Evolutionary conservation across 2,888 invertebrate species (phyloP), one percentile per base, ranked within the genome.

Genomic region (Cantharis rustica): DNA sequence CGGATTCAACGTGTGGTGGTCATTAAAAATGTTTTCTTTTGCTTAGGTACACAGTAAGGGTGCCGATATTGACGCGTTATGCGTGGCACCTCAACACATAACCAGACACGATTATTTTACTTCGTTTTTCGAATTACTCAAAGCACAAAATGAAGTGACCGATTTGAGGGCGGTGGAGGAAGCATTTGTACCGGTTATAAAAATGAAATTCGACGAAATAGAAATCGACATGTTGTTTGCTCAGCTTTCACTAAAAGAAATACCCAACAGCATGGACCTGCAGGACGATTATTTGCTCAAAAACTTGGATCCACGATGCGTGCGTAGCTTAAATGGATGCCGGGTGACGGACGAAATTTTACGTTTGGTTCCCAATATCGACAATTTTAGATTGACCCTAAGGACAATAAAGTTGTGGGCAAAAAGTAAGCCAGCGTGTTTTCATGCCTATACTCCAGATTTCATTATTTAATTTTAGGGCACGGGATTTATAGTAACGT

Each of bases 151-250:
- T 0, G 96, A 98, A 91, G 95, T 95, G 63, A 93, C 94, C 73
- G 95, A 96, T 85, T 90, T 96, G 78, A 90, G 95, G 85, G 93
- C 97, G 1, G 98, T 99, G 0, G 98, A 99, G 88, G 99, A 99
- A 87, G 99, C 99, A 0, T 99, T 95, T 89, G 99, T 99, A 81
- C 99, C 99, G 3, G 98, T 99, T 10, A 98, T 99, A 81, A 99
- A 99, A 90, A 97, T 99, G 96, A 96, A 96, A 86, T 99, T 98
- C 88, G 96, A 98, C 90, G 97, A 96, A 27, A 98, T 99, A 82
- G 99, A 99, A 90, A 98, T 99, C 82, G 99, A 99, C 90, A 94
- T 99, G 93, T 89, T 99, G 79, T 99, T 99, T 90, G 98, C 99
- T 0, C 91, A 97, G 79, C 90, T 99, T 79, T 95, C 97, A 47